A percentile compares a stretch with the other conserved stretches of the same genome.
These are phyloP conservation scores for Trichogramma evanescens DNA, from an alignment of 2,888 invertebrate species.

Conservation along the genomic window DNA sequence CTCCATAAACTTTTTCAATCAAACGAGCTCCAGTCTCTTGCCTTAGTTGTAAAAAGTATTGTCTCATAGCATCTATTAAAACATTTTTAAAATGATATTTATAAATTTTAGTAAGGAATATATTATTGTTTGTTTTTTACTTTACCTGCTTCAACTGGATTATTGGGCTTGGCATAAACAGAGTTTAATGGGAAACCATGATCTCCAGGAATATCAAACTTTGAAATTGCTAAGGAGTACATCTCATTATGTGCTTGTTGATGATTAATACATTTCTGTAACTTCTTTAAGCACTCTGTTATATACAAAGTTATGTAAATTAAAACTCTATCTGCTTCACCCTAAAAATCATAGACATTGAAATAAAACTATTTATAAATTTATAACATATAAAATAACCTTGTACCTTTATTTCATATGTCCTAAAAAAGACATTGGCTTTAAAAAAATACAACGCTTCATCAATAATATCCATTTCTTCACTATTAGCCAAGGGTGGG, in stretches of 20 bases:
- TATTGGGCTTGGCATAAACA: slow-evolving; percentile 83
- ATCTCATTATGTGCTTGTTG: slow-evolving; percentile 90
- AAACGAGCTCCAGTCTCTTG: slow-evolving; percentile 92
- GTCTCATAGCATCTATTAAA: slow-evolving; percentile 74
- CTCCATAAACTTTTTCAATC: slow-evolving; percentile 72
- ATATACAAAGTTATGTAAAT: slow-evolving; percentile 97
- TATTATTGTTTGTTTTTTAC: not conserved
- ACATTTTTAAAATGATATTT: not conserved
- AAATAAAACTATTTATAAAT: slow-evolving; percentile 4
- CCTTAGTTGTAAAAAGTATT: slow-evolving; percentile 87
- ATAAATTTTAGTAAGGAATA: not conserved
- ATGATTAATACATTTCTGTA: slow-evolving; percentile 86
- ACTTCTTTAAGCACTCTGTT: slow-evolving; percentile 91
- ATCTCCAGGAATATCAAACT: slow-evolving; percentile 96
- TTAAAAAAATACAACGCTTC: slow-evolving; percentile 96
- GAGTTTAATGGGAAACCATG: slow-evolving; percentile 89
- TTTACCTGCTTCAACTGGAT: slow-evolving; percentile 71
- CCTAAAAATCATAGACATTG: slow-evolving; percentile 54
- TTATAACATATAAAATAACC: slow-evolving; percentile 1
- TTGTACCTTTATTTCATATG: slow-evolving; percentile 92
- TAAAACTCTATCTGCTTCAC: slow-evolving; percentile 90
- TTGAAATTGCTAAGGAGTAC: slow-evolving; percentile 89
- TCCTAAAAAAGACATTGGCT: slow-evolving; percentile 98
- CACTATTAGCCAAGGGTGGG: slow-evolving; percentile 56
- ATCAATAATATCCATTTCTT: slow-evolving; percentile 87